A percentile compares a stretch with the other conserved stretches of the same genome.
These are phyloP conservation scores for Mactromeris polynyma DNA, from an alignment of 2,888 invertebrate genomes.

Conservation along the genomic window DNA sequence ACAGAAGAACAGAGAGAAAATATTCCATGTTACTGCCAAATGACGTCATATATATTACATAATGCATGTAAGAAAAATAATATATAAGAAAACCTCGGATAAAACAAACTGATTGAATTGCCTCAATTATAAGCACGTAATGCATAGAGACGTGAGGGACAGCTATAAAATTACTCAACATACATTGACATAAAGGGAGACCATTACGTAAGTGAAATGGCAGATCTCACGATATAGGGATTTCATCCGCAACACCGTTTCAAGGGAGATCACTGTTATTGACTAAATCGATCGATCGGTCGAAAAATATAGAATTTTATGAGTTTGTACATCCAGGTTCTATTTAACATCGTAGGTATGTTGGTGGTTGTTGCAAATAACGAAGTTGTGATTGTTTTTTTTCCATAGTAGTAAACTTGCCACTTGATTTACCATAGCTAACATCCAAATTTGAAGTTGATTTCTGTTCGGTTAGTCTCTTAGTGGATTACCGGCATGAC, in stretches of 20 bases:
- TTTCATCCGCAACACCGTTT: neutral
- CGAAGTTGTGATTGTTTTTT: neutral
- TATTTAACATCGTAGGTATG: neutral
- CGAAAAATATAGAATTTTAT: neutral
- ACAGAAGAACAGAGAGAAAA: no score
- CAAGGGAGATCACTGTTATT: neutral
- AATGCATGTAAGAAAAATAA: no score
- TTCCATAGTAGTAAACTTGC: neutral
- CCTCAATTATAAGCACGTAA: no score
- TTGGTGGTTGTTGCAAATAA: neutral
- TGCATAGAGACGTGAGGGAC: no score
- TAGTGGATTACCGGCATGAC: neutral
- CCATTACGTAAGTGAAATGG: neutral
- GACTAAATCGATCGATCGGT: constrained; percentile 3
- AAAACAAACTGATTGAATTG: no score
- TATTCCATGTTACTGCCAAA: no score
- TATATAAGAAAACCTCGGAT: no score
- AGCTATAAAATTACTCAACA: no score
- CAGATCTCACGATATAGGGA: neutral
- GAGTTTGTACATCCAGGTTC: neutral
- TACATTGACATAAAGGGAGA: neutral
- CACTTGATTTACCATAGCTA: neutral
- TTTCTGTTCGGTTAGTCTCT: no score
- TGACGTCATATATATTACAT: no score
- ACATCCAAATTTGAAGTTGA: neutral